Evolutionary conservation across 1,140 invertebrate species (phyloP).

Genomic region (Probaryconus sp.): DNA sequence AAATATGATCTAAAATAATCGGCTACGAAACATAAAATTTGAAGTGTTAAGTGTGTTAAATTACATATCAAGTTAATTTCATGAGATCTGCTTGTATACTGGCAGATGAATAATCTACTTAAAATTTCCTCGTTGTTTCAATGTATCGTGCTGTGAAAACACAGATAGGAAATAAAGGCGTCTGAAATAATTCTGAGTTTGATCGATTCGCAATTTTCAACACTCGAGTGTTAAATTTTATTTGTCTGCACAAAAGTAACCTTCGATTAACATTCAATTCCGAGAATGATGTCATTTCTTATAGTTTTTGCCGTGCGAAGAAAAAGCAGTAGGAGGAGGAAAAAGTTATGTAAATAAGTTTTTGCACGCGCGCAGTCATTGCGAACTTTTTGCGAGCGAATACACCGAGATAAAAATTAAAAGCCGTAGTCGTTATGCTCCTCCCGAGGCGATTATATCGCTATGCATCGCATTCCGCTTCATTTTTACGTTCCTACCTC

Average conservation of each 20-base stretch:
- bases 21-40: no score
- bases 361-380: constrained; percentile 26
- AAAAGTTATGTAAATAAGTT: constrained; percentile 44
- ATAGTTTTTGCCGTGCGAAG: constrained; percentile 12
- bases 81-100: no score
- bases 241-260: constrained; percentile 1
- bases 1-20: no score
- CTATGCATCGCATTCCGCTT: constrained; percentile 53
- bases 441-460: constrained; percentile 57
- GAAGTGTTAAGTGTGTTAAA: no score
- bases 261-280: constrained; percentile 24
- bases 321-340: constrained; percentile 1
- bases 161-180: no score
- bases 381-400: constrained; percentile 23
- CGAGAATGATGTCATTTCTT: constrained; percentile 8
- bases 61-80: no score
- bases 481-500: constrained; percentile 50
- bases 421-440: constrained; percentile 48
- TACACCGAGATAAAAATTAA: constrained; percentile 39
- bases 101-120: no score
- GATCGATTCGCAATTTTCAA: no score
- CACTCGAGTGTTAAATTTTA: constrained; percentile 17
- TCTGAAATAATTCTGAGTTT: no score
- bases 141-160: no score
- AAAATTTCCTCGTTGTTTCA: no score